Evolutionary conservation across 2,113 vertebrate species (phyloP).

Genomic region (Rhea americana): DNA sequence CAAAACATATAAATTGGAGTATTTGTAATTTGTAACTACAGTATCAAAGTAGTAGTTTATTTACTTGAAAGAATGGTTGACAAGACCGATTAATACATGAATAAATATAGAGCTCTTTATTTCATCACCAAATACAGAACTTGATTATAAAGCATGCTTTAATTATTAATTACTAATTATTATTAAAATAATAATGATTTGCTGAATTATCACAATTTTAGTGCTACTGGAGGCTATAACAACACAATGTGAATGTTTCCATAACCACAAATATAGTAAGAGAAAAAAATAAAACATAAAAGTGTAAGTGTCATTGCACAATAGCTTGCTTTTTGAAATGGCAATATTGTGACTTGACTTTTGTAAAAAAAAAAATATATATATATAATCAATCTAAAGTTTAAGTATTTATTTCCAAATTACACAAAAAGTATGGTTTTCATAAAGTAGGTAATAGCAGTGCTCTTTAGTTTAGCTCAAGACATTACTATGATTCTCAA

Average conservation of each 20-base stretch:
- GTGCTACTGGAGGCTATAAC: neutral
- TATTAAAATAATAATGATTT: neutral
- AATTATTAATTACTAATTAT: neutral
- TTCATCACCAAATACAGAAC: neutral
- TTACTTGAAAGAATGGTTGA: neutral
- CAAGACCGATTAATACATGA: neutral
- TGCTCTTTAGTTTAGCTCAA: neutral
- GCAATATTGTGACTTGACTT: neutral
- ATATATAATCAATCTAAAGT: neutral
- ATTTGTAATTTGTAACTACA: neutral
- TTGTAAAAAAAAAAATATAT: neutral
- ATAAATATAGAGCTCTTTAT: neutral
- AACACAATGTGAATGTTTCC: neutral
- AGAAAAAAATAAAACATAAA: accelerated
- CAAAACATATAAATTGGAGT: neutral
- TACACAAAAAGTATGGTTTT: neutral
- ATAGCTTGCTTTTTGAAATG: neutral
- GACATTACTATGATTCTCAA: slow-evolving; percentile 10
- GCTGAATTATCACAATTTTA: neutral
- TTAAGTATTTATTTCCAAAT: slow-evolving; percentile 1
- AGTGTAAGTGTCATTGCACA: neutral
- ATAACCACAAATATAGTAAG: neutral
- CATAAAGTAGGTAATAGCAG: neutral
- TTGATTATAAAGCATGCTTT: neutral
- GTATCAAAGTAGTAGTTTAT: neutral